Base-by-base conservation (phyloP, 2,797 vertebrate genomes). In the Xerus rutilus region DNA sequence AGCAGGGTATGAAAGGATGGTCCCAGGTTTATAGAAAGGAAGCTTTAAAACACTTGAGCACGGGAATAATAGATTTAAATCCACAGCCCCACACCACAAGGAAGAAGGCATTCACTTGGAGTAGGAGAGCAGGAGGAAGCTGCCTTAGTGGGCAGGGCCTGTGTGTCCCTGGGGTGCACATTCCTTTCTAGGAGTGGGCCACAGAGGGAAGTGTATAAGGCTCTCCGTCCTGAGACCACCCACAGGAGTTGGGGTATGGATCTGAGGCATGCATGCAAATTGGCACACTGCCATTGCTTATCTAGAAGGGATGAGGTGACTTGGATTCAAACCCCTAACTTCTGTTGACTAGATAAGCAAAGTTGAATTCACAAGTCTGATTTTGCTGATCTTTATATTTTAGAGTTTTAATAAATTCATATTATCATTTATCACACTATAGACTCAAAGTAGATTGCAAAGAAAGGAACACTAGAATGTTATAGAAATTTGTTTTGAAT, bases 401-500 rank as follows among this genome's bases (percentile, higher is more conserved):
- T 25, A 78, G 11, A 57, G 52, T 45, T 73, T 93, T 83, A 86
- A 78, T 69, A 70, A 57, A 72, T 57, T 28, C 65, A 25, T 21
- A 7, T 15, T 20, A 72, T 9, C 52, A 39, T 62, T 79, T 79
- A 85, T 45, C 15, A 64, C 9, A 39, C 45, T 32, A 32, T 5
- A 72, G 82, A 70, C 13, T 73, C 70, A 7, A 62, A 3, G 13
- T 21, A 45, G 39, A 12, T 57, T 49, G 85, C 74, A 84, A 91
- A 72, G 20, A 84, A 43, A 49, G 25, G 57, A 76, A 88, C 64
- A 89, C 69, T 35, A 84, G 78, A 78, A 86, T 57, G 23, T 13
- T 57, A 32, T 6, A 94, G 86, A 47, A 89, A 91, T 65, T 32
- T 57, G 43, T 45, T 72, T 43, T 74, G 74, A 92, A 81, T 91